Percentiles rank a stretch among this genome's conserved stretches.
These are phyloP conservation scores for Eutolmus rufibarbis DNA, from an alignment of 2,888 invertebrate genomes.

Conservation along the genomic window DNA sequence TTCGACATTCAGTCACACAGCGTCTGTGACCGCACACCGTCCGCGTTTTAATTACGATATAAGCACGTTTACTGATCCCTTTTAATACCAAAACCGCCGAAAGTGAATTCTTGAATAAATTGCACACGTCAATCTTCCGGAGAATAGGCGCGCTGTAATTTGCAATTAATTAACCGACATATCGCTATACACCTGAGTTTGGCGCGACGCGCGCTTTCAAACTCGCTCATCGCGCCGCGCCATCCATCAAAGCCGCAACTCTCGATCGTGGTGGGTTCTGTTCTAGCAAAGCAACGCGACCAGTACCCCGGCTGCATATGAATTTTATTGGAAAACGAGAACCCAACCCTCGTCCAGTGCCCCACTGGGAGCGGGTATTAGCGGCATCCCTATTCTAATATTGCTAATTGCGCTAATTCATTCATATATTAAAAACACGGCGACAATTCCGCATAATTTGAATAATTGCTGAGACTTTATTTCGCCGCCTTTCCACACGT, in stretches of 20 bases:
- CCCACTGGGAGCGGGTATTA: background rate
- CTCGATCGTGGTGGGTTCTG: background rate
- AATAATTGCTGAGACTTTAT: slow-evolving; percentile 7
- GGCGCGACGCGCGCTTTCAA: background rate
- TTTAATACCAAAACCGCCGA: background rate
- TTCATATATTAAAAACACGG: background rate
- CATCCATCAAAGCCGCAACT: background rate
- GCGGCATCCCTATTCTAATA: background rate
- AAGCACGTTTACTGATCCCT: background rate
- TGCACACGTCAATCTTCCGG: background rate
- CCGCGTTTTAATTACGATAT: background rate
- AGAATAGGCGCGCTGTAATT: background rate
- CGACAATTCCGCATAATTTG: background rate
- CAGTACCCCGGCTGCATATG: background rate
- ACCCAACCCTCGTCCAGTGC: background rate
- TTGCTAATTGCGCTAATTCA: background rate
- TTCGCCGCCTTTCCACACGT: background rate
- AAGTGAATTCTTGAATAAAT: background rate
- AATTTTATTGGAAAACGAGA: background rate
- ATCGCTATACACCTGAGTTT: background rate
- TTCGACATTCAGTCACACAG: background rate
- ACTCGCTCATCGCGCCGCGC: background rate
- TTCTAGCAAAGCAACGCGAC: background rate
- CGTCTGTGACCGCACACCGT: background rate
- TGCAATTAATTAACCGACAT: background rate